Evolutionary conservation across 2,113 vertebrate species (phyloP).

Genomic region (Litocranius walleri): DNA sequence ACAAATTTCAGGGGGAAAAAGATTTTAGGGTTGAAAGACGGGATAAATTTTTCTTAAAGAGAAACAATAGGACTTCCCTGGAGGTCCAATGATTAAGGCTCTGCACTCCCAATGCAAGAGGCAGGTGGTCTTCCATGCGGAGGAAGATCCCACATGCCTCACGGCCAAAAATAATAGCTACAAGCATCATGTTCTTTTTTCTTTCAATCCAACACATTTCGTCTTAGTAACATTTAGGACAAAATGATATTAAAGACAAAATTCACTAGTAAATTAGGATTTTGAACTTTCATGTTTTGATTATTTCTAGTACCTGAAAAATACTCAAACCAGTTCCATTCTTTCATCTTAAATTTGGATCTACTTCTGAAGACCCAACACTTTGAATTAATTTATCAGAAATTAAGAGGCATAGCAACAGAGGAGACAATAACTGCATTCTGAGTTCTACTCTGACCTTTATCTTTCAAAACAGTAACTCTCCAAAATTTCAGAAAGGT

Average conservation of each 20-base stretch:
- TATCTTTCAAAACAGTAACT: conserved; percentile 74
- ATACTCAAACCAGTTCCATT: not conserved
- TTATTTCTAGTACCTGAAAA: not conserved
- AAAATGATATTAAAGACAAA: not conserved
- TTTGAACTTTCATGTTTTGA: not conserved
- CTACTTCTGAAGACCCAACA: not conserved
- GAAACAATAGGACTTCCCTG: not conserved
- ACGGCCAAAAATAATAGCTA: not conserved
- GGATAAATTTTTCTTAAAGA: not conserved
- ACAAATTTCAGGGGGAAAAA: not conserved
- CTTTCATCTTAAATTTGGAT: not conserved
- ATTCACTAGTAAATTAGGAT: not conserved
- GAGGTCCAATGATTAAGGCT: not conserved
- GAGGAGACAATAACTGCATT: conserved; percentile 62
- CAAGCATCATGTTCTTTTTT: not conserved
- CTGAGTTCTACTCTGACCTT: conserved; percentile 68
- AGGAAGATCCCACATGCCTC: not conserved
- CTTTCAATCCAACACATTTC: not conserved
- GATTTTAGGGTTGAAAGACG: not conserved
- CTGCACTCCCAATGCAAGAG: not conserved
- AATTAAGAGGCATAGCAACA: conserved; percentile 51
- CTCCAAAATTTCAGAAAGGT: conserved; percentile 74
- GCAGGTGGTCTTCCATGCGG: not conserved
- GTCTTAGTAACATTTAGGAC: not conserved
- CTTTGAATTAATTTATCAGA: conserved; percentile 45